Conservation (phyloP, 2,888 invertebrate genomes). For the Trisateles emortualis region DNA sequence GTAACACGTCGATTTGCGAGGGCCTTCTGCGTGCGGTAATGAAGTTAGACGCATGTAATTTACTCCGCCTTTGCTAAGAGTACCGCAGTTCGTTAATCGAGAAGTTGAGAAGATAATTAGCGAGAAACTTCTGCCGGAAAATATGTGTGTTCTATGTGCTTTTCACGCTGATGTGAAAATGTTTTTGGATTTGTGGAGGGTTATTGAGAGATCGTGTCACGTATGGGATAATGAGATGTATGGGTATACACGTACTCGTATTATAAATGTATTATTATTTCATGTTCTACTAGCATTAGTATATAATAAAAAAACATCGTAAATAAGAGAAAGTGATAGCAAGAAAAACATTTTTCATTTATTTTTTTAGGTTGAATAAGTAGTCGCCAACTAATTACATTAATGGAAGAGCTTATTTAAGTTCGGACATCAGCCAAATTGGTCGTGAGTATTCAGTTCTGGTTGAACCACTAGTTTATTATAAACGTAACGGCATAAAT, state of each 20-base stretch:
- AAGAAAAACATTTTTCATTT: too few species aligned
- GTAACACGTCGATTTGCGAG: conserved; percentile 25
- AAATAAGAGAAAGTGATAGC: too few species aligned
- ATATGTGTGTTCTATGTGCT: conserved; percentile 7
- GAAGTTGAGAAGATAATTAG: conserved; percentile 68
- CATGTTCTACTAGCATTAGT: too few species aligned
- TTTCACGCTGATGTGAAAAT: conserved; percentile 8
- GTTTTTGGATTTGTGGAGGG: neutral
- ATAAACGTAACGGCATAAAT: too few species aligned
- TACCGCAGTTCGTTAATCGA: conserved; percentile 56
- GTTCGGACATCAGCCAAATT: too few species aligned
- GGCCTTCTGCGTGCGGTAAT: conserved; percentile 49
- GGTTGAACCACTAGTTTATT: too few species aligned
- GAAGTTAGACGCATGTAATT: conserved; percentile 63
- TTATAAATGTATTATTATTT: neutral
- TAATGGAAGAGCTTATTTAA: too few species aligned
- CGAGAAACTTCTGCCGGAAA: conserved; percentile 45
- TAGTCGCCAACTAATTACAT: too few species aligned
- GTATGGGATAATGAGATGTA: neutral
- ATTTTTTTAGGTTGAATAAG: too few species aligned
- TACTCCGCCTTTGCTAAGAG: conserved; percentile 40
- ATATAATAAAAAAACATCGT: too few species aligned
- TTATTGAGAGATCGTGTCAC: neutral
- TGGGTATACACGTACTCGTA: neutral
- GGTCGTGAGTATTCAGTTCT: too few species aligned